Percentiles rank a stretch among this genome's conserved stretches.
Evolutionary conservation across 1,140 invertebrate species (phyloP).

Genomic region (Sarcophaga bullata): DNA sequence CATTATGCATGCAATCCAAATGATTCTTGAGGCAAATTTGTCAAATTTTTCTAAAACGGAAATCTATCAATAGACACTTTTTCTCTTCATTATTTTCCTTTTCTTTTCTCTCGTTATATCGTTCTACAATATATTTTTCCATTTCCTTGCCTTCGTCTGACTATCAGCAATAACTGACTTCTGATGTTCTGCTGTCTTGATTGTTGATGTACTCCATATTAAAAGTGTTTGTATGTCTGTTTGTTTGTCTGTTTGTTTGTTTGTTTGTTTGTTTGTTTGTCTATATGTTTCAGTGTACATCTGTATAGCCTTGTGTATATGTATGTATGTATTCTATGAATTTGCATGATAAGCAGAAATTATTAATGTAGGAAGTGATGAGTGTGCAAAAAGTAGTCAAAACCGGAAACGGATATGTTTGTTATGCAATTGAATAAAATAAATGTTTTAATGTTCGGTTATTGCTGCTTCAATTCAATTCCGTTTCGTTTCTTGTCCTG

Average conservation of each 20-base stretch:
- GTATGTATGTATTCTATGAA: slow-evolving; percentile 29
- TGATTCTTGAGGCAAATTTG: slow-evolving; percentile 37
- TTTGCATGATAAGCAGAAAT: slow-evolving; percentile 41
- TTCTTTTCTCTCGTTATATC: slow-evolving; percentile 6
- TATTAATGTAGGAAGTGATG: slow-evolving; percentile 36
- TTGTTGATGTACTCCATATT: too few relatives aligned
- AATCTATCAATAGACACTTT: slow-evolving; percentile 29
- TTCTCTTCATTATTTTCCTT: slow-evolving; percentile 14
- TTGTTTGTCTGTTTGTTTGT: neutral
- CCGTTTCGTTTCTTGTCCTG: neutral
- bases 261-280: neutral
- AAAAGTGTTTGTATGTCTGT: neutral
- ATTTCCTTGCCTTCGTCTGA: neutral
- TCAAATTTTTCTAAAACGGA: slow-evolving; percentile 30
- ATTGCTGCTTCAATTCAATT: neutral
- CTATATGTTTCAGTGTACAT: too few relatives aligned
- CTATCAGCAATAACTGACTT: too few relatives aligned
- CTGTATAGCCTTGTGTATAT: too few relatives aligned
- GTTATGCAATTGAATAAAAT: slow-evolving; percentile 37
- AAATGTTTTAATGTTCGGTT: slow-evolving; percentile 14
- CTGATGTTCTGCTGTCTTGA: too few relatives aligned
- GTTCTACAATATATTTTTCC: neutral
- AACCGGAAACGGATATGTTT: slow-evolving; percentile 37
- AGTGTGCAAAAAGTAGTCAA: slow-evolving; percentile 38
- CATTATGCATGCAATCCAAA: slow-evolving; percentile 32